Percentiles rank a stretch among this genome's conserved stretches.
Conservation (phyloP, 2,888 invertebrate species). For the Blastobasis lacticolella region DNA sequence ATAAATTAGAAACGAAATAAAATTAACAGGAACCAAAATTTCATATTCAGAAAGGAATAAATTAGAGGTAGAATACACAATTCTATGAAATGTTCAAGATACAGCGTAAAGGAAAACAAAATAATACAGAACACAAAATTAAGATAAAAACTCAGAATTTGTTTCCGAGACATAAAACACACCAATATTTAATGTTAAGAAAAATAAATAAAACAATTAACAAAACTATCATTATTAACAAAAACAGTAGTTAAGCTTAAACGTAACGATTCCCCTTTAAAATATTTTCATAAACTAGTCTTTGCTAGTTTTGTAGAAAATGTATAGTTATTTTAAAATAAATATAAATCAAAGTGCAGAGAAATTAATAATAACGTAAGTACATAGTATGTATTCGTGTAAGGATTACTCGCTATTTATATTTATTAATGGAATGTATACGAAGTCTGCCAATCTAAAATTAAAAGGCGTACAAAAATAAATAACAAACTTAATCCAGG, state of each 20-base stretch:
- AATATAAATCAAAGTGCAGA: slow-evolving; percentile 4
- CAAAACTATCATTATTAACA: slow-evolving; percentile 63
- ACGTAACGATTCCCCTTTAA: slow-evolving; percentile 71
- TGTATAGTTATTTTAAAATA: background rate
- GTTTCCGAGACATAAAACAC: slow-evolving; percentile 31
- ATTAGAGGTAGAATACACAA: slow-evolving; percentile 25
- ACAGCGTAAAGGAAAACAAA: slow-evolving; percentile 28
- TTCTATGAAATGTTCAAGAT: slow-evolving; percentile 3
- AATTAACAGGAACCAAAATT: slow-evolving; percentile 70
- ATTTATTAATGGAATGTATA: slow-evolving; percentile 34
- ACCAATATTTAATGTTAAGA: slow-evolving; percentile 41
- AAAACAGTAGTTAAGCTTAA: slow-evolving; percentile 57
- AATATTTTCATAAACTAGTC: slow-evolving; percentile 5
- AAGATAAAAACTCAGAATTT: slow-evolving; percentile 1
- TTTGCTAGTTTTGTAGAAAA: slow-evolving; percentile 1
- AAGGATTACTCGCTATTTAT: slow-evolving; percentile 11
- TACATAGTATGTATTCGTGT: slow-evolving; percentile 10
- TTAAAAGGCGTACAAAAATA: slow-evolving; percentile 17
- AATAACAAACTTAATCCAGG: slow-evolving; percentile 21
- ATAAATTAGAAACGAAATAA: slow-evolving; percentile 71
- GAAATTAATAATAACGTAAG: slow-evolving; percentile 3
- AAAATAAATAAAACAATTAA: slow-evolving; percentile 54
- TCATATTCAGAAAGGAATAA: slow-evolving; percentile 38
- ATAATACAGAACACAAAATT: slow-evolving; percentile 29
- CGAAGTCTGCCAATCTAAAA: slow-evolving; percentile 19